Conservation (phyloP, 2,888 invertebrate genomes). For the Ornithoptera alexandrae region DNA sequence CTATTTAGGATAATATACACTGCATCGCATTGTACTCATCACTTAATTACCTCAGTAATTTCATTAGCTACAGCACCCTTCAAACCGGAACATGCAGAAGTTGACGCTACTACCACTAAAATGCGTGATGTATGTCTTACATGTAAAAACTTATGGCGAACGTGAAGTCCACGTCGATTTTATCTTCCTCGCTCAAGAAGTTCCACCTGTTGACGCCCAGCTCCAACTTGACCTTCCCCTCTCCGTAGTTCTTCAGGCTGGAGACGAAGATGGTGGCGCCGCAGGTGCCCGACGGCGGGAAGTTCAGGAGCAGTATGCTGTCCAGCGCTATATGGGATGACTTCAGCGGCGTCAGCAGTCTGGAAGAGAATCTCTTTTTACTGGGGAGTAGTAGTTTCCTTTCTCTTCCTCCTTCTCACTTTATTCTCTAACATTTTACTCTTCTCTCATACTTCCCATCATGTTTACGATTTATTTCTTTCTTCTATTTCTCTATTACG, state of each 20-base stretch:
- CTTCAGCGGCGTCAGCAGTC: constrained; percentile 53
- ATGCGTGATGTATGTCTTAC: constrained; percentile 4
- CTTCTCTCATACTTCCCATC: too few species aligned
- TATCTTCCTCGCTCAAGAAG: constrained; percentile 25
- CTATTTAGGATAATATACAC: too few species aligned
- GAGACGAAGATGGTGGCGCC: constrained; percentile 47
- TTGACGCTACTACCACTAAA: too few species aligned
- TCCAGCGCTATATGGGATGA: constrained; percentile 55
- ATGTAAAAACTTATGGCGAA: constrained; percentile 26
- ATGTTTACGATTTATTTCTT: too few species aligned
- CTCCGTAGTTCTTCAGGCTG: constrained; percentile 27
- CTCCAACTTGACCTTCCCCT: constrained; percentile 25
- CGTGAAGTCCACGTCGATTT: constrained; percentile 22
- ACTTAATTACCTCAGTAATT: too few species aligned
- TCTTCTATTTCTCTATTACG: too few species aligned
- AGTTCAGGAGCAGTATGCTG: constrained; percentile 52
- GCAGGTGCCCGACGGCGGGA: constrained; percentile 58
- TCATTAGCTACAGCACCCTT: too few species aligned
- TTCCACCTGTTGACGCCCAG: constrained; percentile 23
- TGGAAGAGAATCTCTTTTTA: constrained; percentile 35
- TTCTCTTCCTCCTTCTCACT: too few species aligned
- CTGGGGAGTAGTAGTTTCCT: too few species aligned
- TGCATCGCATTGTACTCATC: too few species aligned
- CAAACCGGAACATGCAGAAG: too few species aligned
- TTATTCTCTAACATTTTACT: too few species aligned